phyloP scores from a whole-genome alignment of 2,113 vertebrate species.

The Trichechus manatus region DNA sequence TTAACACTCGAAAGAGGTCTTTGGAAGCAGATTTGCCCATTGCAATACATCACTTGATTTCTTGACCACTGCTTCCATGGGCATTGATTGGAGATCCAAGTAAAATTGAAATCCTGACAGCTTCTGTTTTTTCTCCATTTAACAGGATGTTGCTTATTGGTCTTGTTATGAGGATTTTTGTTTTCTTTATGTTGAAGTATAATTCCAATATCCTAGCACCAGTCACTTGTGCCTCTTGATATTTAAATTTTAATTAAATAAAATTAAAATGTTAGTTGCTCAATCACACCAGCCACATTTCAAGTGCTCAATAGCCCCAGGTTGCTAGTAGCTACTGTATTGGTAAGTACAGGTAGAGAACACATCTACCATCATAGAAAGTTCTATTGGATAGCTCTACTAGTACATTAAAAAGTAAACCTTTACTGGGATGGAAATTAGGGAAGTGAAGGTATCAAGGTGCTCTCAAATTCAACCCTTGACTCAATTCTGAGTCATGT shows the following conservation, averaged over 20 bases:
- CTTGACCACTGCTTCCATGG: too few relatives aligned
- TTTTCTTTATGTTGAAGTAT: too few relatives aligned
- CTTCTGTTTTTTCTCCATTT: too few relatives aligned
- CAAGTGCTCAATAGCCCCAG: not conserved
- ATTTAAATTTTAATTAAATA: constrained; percentile 43
- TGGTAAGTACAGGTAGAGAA: not conserved
- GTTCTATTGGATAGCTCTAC: not conserved
- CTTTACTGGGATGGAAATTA: not conserved
- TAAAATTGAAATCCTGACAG: too few relatives aligned
- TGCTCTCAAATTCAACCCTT: not conserved
- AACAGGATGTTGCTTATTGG: too few relatives aligned
- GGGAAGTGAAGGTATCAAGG: not conserved
- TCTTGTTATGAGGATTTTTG: too few relatives aligned
- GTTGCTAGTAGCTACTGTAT: not conserved
- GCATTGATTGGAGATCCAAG: too few relatives aligned
- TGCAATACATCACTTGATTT: too few relatives aligned
- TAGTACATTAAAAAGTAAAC: not conserved
- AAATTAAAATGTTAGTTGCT: constrained; percentile 13
- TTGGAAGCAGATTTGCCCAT: too few relatives aligned
- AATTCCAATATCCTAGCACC: too few relatives aligned
- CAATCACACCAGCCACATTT: not conserved
- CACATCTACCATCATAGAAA: not conserved
- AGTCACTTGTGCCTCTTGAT: not conserved
- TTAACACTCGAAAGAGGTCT: too few relatives aligned
- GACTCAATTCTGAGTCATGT: not conserved